Percentiles rank a stretch among this genome's conserved stretches.
Evolutionary conservation across 2,888 invertebrate genomes (phyloP).

Genomic region (Luperina nickerlii): DNA sequence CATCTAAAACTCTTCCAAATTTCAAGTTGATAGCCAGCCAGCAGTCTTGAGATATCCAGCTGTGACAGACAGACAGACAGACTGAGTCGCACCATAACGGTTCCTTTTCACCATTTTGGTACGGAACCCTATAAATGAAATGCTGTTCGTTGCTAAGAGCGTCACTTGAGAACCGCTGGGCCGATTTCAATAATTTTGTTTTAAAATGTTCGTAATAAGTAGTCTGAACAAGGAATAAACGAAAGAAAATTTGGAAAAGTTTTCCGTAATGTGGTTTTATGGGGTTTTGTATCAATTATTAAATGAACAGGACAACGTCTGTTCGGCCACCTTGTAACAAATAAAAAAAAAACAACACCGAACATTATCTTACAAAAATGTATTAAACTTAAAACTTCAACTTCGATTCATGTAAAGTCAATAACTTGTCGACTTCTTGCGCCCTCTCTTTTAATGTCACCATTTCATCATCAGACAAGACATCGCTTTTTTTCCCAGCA

Average conservation of each 20-base stretch:
- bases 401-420: conserved; percentile 89
- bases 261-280: too few relatives aligned
- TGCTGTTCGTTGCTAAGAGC: not conserved
- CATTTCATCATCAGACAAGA: conserved; percentile 81
- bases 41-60: too few relatives aligned
- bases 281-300: not conserved
- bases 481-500: conserved; percentile 85
- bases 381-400: conserved; percentile 76
- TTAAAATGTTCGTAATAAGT: too few relatives aligned
- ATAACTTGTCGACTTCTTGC: conserved; percentile 92
- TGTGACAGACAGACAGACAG: too few relatives aligned
- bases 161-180: not conserved
- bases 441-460: conserved; percentile 88
- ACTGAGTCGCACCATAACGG: too few relatives aligned
- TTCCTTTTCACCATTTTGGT: too few relatives aligned
- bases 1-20: too few relatives aligned
- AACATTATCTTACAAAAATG: not conserved
- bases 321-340: not conserved
- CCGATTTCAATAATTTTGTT: not conserved
- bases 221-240: too few relatives aligned
- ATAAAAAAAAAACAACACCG: not conserved
- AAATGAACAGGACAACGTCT: not conserved
- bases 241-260: too few relatives aligned
- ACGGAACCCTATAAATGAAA: not conserved
- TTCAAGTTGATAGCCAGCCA: too few relatives aligned